A percentile compares a stretch with the other conserved stretches of the same genome.
Evolutionary conservation across 2,888 invertebrate species (phyloP).

Genomic region (Tenthredo amoena): DNA sequence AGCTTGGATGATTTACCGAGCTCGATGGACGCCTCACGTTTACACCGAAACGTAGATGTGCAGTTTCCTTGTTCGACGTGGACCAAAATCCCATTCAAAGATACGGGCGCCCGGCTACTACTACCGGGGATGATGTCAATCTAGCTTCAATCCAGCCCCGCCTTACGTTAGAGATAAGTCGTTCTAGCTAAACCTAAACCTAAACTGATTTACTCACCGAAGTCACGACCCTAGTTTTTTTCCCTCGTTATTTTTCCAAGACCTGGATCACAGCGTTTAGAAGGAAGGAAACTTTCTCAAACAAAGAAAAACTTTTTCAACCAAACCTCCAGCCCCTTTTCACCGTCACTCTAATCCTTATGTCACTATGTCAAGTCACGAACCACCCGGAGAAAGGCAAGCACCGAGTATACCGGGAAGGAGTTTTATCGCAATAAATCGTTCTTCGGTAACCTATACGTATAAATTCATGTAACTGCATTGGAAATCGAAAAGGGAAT

Average conservation of each 20-base stretch:
- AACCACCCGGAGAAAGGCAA: not conserved
- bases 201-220: constrained; percentile 23
- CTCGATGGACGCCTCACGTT: not conserved
- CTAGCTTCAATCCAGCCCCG: constrained; percentile 4
- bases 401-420: not conserved
- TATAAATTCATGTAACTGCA: not conserved
- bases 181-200: not conserved
- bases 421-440: not conserved
- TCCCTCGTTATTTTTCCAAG: not conserved
- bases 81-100: not conserved
- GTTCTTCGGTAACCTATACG: not conserved
- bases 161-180: constrained; percentile 3
- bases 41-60: not conserved
- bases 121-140: constrained; percentile 8
- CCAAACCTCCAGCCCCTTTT: not conserved
- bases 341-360: not conserved
- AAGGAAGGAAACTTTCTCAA: not conserved
- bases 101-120: constrained; percentile 3
- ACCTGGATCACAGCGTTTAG: not conserved
- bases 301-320: not conserved
- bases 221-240: not conserved
- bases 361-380: constrained; percentile 13
- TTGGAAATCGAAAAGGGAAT: not conserved
- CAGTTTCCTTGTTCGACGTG: not conserved
- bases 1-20: constrained; percentile 11